Base-by-base conservation (phyloP, 2,797 vertebrate species). In the Lithobates sylvaticus region DNA sequence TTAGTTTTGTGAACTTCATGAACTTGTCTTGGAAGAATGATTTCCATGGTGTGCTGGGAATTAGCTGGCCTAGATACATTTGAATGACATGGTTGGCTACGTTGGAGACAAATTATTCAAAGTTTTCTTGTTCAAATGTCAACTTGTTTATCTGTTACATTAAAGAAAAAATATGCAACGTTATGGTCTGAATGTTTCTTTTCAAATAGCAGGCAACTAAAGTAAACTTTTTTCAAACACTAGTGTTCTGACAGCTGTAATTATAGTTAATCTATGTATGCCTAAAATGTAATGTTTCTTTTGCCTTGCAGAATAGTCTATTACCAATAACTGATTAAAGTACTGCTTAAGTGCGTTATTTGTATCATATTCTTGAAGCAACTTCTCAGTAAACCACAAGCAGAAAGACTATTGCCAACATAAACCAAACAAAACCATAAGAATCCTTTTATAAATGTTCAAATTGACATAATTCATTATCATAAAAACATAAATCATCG, bases 81-180 rank as follows among this genome's bases (percentile, higher is more conserved):
- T 78, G 76, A 84, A 64, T 72, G 83, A 34, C 68, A 72, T 58
- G 68, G 34, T 69, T 72, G 76, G 27, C 47, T 84, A 34, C 76
- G 47, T 78, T 65, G 72, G 34, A 78, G 69, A 69, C 29, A 78
- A 64, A 42, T 84, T 84, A 78, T 84, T 72, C 73, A 58, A 68
- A 78, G 50, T 64, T 73, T 78, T 26, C 61, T 26, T 65, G 9
- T 61, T 71, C 32, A 78, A 84, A 78, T 77, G 67, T 69, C 42
- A 84, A 73, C 75, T 61, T 84, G 83, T 78, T 84, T 78, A 77
- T 77, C 83, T 84, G 39, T 69, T 32, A 75, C 72, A 83, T 76
- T 75, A 44, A 39, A 83, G 26, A 9, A 75, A 58, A 75, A 68
- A 50, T n/a, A 75, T 75, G 81, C 68, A 47, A 68, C 21, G 42